Conservation (phyloP, 1,140 invertebrate genomes). For the Eurosta solidaginis region DNA sequence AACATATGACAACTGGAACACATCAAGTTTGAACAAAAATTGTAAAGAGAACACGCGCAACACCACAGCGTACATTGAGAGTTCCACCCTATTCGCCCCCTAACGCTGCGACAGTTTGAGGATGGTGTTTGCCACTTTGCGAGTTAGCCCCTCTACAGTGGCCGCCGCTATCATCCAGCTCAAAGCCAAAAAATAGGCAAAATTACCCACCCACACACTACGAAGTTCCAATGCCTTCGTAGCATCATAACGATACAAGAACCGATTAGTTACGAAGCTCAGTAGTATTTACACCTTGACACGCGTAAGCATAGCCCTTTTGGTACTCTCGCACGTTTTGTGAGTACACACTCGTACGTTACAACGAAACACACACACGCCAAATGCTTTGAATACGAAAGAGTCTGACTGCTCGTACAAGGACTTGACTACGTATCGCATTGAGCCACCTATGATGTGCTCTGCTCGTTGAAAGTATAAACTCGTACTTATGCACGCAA, state of each 20-base stretch:
- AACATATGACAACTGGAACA: not conserved
- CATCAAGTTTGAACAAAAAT: not conserved
- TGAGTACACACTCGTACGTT: not conserved
- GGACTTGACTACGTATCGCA: not conserved
- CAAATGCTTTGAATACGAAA: not conserved
- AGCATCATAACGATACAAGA: not conserved
- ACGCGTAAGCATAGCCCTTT: not conserved
- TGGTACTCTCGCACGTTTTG: constrained; percentile 22
- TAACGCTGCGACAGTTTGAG: not conserved
- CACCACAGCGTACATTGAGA: not conserved
- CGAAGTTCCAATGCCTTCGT: not conserved
- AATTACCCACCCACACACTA: constrained; percentile 1
- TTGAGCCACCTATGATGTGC: too few species aligned
- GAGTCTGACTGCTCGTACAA: not conserved
- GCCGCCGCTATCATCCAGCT: too few species aligned
- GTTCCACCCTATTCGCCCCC: not conserved
- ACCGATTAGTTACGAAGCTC: not conserved
- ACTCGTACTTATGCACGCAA: not conserved
- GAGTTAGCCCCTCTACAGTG: not conserved
- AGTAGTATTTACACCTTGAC: constrained; percentile 11
- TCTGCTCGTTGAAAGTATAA: not conserved
- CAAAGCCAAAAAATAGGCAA: not conserved
- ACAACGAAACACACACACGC: not conserved
- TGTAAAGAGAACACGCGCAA: constrained; percentile 8
- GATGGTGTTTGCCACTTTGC: too few species aligned